Evolutionary conservation across 2,888 invertebrate species (phyloP).

Genomic region (Nomada hirtipes): DNA sequence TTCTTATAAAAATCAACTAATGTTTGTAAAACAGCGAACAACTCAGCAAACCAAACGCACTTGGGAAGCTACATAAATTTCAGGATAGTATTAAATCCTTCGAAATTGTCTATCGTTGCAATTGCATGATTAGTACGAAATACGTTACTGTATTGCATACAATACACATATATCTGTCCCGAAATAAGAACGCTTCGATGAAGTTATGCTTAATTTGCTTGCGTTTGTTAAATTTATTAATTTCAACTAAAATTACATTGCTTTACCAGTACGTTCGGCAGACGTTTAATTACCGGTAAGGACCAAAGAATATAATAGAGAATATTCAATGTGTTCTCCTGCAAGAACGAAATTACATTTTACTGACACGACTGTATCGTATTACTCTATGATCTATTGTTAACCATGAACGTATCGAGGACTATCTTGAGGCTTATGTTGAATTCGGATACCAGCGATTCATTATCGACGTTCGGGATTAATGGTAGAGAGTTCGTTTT

Average conservation of each 20-base stretch:
- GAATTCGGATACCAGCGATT: not conserved
- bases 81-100: conserved; percentile 41
- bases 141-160: not conserved
- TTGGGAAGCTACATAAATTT: conserved; percentile 44
- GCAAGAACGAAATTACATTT: conserved; percentile 14
- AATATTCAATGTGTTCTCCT: conserved; percentile 36
- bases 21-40: conserved; percentile 20
- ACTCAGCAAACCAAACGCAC: conserved; percentile 2
- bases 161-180: not conserved
- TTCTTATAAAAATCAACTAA: conserved; percentile 61
- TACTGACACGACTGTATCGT: conserved; percentile 2
- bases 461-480: not conserved
- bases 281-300: conserved; percentile 35
- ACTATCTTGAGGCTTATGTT: not conserved
- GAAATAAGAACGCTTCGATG: not conserved
- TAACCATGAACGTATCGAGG: not conserved
- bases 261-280: conserved; percentile 21
- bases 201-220: conserved; percentile 7
- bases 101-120: not conserved
- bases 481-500: conserved; percentile 11
- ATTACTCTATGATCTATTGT: conserved; percentile 11
- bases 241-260: not conserved
- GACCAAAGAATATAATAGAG: conserved; percentile 53
- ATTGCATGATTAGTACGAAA: conserved; percentile 4
- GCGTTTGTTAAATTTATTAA: conserved; percentile 16